phyloP scores from a whole-genome alignment of 30 jellyfish, hydroid and myxozoan species.

The Pelagia noctiluca region DNA sequence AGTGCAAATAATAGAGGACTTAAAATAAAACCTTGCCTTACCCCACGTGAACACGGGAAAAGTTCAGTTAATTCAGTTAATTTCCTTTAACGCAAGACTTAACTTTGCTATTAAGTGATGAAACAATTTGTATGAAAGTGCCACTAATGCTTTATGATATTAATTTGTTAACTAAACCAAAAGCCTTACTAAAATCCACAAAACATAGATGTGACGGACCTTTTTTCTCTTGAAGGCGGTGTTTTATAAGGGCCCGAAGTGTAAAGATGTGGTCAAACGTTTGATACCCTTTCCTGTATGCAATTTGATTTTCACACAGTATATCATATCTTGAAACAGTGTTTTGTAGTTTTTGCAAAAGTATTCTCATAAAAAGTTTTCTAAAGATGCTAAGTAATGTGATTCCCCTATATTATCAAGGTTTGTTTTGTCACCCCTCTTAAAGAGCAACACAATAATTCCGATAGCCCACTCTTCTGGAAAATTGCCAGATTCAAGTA shows the following conservation, averaged over 20 bases:
- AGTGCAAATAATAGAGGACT: constrained; percentile 40
- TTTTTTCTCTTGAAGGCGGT: background rate
- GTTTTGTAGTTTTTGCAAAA: too few species aligned
- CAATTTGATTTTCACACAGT: background rate
- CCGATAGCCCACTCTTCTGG: constrained; percentile 29
- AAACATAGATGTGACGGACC: background rate
- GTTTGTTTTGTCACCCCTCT: constrained; percentile 8
- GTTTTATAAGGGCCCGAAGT: constrained; percentile 6
- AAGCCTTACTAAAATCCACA: background rate
- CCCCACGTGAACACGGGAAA: constrained; percentile 23
- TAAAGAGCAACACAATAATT: background rate
- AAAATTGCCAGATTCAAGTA: constrained; percentile 1
- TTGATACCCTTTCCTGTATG: too few species aligned
- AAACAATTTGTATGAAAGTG: background rate
- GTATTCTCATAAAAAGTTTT: background rate
- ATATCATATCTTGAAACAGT: too few species aligned
- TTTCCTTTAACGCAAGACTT: constrained; percentile 21
- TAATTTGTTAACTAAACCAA: background rate
- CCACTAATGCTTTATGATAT: constrained; percentile 16
- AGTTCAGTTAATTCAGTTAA: constrained; percentile 4
- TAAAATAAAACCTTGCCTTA: constrained; percentile 36
- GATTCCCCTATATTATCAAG: constrained; percentile 19
- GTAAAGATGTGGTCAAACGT: constrained; percentile 21
- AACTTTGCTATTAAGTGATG: constrained; percentile 26
- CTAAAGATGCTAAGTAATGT: constrained; percentile 5